These are phyloP conservation scores for Calonectris borealis DNA, from an alignment of 2,113 vertebrate species.

Conservation along the genomic window DNA sequence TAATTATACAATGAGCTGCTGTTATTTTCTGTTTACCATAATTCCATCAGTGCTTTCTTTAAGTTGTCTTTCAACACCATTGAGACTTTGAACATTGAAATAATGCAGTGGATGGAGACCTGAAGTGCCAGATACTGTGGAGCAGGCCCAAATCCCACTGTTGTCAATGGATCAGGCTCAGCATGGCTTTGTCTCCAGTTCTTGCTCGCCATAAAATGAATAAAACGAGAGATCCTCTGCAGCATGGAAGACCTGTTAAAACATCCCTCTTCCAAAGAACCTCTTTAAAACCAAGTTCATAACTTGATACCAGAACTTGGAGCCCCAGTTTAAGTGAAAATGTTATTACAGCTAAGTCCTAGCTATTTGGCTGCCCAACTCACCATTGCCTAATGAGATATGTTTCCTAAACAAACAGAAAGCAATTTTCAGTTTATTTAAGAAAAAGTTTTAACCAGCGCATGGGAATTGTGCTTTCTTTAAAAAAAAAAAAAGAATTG, in stretches of 20 bases:
- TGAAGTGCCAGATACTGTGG: not conserved
- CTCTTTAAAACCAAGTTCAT: not conserved
- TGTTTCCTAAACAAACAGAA: slow-evolving; percentile 27
- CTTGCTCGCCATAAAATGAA: not conserved
- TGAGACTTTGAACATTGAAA: not conserved
- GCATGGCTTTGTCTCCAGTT: not conserved
- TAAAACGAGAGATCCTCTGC: not conserved
- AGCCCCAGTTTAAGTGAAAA: not conserved
- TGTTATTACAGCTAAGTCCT: not conserved
- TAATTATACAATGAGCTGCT: not conserved
- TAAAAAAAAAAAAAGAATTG: not conserved
- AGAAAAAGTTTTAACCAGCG: not conserved
- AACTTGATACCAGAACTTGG: not conserved
- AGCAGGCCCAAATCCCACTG: not conserved
- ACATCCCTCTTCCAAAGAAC: not conserved
- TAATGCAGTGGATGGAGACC: not conserved
- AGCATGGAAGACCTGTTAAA: not conserved
- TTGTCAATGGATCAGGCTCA: not conserved
- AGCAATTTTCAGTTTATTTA: slow-evolving; percentile 26
- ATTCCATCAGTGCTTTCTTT: slow-evolving; percentile 10
- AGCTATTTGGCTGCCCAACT: not conserved
- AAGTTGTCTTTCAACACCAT: not conserved
- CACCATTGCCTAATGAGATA: not conserved
- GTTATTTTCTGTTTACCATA: slow-evolving; percentile 14
- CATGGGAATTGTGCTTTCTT: not conserved